These are phyloP conservation scores for Perithous albicinctus DNA, from an alignment of 2,888 invertebrate species.

Conservation along the genomic window DNA sequence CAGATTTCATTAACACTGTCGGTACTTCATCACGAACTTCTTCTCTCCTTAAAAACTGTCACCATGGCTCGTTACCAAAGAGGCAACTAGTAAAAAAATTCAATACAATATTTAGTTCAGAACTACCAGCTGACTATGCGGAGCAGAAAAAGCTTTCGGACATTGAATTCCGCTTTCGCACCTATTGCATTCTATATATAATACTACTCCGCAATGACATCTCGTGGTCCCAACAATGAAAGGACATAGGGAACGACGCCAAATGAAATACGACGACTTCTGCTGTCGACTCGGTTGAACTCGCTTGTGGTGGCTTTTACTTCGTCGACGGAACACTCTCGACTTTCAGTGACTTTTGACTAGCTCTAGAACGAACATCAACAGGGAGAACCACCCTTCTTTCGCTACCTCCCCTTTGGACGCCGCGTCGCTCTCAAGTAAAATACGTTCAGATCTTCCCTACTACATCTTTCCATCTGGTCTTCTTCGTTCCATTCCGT, in stretches of 20 bases:
- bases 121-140: neutral
- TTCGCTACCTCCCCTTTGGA: conserved; percentile 29
- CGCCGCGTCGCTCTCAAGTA: conserved; percentile 5
- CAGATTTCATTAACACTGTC: neutral
- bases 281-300: conserved; percentile 33
- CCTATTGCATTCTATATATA: conserved; percentile 1
- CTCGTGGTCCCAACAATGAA: conserved; percentile 51
- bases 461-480: conserved; percentile 18
- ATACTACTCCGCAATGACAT: neutral
- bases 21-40: neutral
- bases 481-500: conserved; percentile 15
- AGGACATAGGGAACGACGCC: conserved; percentile 59
- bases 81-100: neutral
- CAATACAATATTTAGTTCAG: neutral
- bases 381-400: conserved; percentile 10
- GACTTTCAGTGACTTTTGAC: conserved; percentile 65
- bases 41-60: neutral
- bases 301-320: conserved; percentile 33
- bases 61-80: neutral
- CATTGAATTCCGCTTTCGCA: conserved; percentile 5
- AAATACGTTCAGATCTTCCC: conserved; percentile 50
- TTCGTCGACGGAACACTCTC: conserved; percentile 52
- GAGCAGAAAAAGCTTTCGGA: conserved; percentile 11
- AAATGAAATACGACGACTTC: conserved; percentile 67
- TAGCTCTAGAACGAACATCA: conserved; percentile 32